Evolutionary conservation across 2,888 invertebrate species (phyloP).

Genomic region (Sturmia bella): DNA sequence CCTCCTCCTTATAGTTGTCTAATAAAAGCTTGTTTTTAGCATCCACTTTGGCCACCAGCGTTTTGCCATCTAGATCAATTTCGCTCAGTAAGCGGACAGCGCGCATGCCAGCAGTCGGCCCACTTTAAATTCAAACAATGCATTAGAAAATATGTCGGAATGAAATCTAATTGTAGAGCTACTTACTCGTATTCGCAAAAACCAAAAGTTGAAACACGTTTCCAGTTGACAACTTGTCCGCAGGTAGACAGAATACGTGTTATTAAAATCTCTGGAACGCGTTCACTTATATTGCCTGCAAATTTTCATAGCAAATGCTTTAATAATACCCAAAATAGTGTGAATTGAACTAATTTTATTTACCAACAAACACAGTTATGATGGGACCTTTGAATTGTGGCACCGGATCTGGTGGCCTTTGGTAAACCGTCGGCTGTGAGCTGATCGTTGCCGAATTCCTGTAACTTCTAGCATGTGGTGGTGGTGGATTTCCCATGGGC

Average conservation of each 20-base stretch:
- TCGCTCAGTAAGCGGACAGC: slow-evolving; percentile 96
- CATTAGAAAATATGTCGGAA: not conserved
- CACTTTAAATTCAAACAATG: slow-evolving; percentile 78
- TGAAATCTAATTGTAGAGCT: not conserved
- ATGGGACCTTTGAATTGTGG: slow-evolving; percentile 88
- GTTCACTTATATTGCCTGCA: slow-evolving; percentile 93
- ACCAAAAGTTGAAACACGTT: slow-evolving; percentile 98
- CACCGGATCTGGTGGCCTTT: slow-evolving; percentile 78
- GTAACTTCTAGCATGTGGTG: slow-evolving; percentile 80
- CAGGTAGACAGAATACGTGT: slow-evolving; percentile 95
- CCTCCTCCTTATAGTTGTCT: slow-evolving; percentile 94
- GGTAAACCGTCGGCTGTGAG: slow-evolving; percentile 81
- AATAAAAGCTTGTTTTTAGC: slow-evolving; percentile 97
- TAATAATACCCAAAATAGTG: not conserved
- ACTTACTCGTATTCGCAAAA: slow-evolving; percentile 95
- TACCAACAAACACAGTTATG: slow-evolving; percentile 98
- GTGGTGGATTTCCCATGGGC: slow-evolving; percentile 81
- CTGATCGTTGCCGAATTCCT: slow-evolving; percentile 82
- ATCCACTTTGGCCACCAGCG: slow-evolving; percentile 97
- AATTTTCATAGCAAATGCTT: slow-evolving; percentile 25
- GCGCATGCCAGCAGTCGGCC: slow-evolving; percentile 96
- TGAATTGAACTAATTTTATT: slow-evolving; percentile 65
- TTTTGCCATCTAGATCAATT: slow-evolving; percentile 95
- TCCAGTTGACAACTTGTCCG: slow-evolving; percentile 98
- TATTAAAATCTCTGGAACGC: slow-evolving; percentile 97